phyloP scores from a whole-genome alignment of 2,797 vertebrate genomes.

The Etheostoma nigrum region DNA sequence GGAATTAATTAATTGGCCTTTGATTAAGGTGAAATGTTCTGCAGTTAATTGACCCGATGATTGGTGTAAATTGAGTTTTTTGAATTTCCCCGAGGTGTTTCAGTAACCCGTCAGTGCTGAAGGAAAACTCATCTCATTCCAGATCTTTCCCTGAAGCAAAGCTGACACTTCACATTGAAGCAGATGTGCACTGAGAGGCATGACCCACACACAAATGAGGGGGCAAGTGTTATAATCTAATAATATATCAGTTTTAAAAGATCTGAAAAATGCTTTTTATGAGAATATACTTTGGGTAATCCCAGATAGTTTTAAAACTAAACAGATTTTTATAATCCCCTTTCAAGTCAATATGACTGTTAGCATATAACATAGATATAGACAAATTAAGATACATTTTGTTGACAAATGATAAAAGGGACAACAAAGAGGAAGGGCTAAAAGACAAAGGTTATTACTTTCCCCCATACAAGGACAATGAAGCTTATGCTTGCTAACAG shows the following conservation, averaged over 20 bases:
- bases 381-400: background rate
- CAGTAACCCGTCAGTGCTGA: constrained; percentile 26
- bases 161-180: constrained; percentile 23
- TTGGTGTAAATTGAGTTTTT: constrained; percentile 21
- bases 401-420: constrained; percentile 5
- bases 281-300: background rate
- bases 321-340: background rate
- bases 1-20: constrained; percentile 9
- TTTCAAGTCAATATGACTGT: background rate
- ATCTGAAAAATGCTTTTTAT: background rate
- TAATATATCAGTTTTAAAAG: background rate
- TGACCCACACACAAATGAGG: constrained; percentile 2
- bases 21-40: constrained; percentile 30
- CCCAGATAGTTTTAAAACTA: constrained; percentile 5
- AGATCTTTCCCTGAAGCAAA: constrained; percentile 24
- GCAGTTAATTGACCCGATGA: constrained; percentile 35
- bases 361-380: constrained; percentile 3
- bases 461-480: constrained; percentile 8
- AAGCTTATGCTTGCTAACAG: constrained; percentile 11
- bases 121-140: constrained; percentile 23
- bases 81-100: constrained; percentile 32
- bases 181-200: constrained; percentile 25
- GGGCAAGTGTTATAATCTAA: background rate
- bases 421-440: background rate
- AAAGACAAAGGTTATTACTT: background rate